These are phyloP conservation scores for Solenodon paradoxus DNA, from an alignment of 2,113 vertebrate species.

Conservation along the genomic window DNA sequence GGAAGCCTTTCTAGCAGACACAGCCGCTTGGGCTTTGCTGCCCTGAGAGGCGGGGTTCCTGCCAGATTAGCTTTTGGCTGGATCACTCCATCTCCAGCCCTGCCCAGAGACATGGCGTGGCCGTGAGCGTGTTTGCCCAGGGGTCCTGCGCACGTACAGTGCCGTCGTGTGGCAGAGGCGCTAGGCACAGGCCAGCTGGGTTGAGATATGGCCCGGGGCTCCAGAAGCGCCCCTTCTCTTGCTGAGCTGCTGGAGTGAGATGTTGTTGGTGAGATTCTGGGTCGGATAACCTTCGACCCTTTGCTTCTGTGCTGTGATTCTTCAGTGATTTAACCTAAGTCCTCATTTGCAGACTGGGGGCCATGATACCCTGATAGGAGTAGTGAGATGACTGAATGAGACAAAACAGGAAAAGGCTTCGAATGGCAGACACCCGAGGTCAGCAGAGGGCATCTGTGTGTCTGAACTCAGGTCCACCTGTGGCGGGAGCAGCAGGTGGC, in stretches of 20 bases:
- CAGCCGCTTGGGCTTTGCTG: not conserved
- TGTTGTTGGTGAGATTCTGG: not conserved
- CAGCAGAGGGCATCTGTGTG: not conserved
- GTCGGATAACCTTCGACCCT: not conserved
- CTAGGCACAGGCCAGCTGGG: too few species aligned
- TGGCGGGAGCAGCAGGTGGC: not conserved
- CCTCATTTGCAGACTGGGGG: not conserved
- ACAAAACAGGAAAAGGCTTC: not conserved
- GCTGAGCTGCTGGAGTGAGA: accelerated
- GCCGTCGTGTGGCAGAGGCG: too few species aligned
- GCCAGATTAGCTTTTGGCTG: not conserved
- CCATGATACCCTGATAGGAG: not conserved
- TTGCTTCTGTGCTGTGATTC: not conserved
- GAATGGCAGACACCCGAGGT: not conserved
- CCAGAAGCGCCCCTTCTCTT: not conserved
- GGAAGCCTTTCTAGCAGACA: not conserved
- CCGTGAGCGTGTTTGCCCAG: too few species aligned
- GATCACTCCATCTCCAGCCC: not conserved
- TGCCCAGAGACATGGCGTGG: too few species aligned
- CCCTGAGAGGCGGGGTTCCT: not conserved
- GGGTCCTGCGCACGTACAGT: too few species aligned
- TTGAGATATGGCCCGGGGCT: too few species aligned
- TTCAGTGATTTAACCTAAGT: not conserved
- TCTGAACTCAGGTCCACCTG: not conserved
- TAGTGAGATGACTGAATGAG: not conserved